Evolutionary conservation across 2,888 invertebrate genomes (phyloP).

Genomic region (Leptura quadrifasciata): DNA sequence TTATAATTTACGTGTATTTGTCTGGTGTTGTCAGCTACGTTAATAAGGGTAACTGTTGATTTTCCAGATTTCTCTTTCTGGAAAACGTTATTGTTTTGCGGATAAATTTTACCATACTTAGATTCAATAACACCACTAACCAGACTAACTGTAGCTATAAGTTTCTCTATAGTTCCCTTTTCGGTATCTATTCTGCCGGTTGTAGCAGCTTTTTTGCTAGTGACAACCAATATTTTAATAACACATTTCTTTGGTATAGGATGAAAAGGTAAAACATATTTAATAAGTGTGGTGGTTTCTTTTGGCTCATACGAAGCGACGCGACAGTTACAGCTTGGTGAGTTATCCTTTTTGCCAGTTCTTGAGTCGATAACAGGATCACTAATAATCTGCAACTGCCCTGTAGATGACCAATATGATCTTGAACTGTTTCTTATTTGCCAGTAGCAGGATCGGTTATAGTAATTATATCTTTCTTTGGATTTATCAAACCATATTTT

Average conservation of each 20-base stretch:
- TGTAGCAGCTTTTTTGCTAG: constrained; percentile 72
- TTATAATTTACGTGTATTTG: constrained; percentile 72
- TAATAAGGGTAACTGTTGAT: constrained; percentile 68
- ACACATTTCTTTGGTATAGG: constrained; percentile 72
- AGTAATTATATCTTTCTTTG: constrained; percentile 79
- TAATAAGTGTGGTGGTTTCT: constrained; percentile 77
- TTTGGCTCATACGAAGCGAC: constrained; percentile 72
- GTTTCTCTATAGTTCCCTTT: constrained; percentile 80
- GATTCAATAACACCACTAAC: constrained; percentile 83
- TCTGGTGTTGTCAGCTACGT: constrained; percentile 71
- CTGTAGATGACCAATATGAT: constrained; percentile 80
- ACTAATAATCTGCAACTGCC: constrained; percentile 80
- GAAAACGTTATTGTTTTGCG: constrained; percentile 78
- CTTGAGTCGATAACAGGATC: constrained; percentile 82
- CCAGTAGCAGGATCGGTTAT: constrained; percentile 80
- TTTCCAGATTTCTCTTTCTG: constrained; percentile 72
- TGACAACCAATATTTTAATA: constrained; percentile 73
- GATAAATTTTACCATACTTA: constrained; percentile 84
- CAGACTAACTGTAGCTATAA: constrained; percentile 78
- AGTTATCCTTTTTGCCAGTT: constrained; percentile 80
- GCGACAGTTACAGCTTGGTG: constrained; percentile 77
- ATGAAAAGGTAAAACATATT: constrained; percentile 70
- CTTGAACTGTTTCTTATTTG: constrained; percentile 79
- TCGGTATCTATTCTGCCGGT: constrained; percentile 78
- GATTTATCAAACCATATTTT: constrained; percentile 83